A percentile compares a stretch with the other conserved stretches of the same genome.
Conservation (phyloP, 2,888 invertebrate species). For the Lycaena phlaeas region DNA sequence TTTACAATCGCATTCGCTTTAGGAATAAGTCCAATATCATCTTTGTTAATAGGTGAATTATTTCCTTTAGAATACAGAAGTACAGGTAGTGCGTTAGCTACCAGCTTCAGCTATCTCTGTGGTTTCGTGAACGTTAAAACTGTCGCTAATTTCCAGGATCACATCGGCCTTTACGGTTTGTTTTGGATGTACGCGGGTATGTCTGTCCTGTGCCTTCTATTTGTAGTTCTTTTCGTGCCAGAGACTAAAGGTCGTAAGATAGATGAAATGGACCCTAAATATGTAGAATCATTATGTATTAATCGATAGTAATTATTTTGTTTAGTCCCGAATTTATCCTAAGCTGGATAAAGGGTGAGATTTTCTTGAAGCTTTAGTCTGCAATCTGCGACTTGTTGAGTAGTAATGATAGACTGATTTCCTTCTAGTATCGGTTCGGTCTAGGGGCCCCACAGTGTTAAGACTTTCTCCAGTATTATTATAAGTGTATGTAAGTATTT, state of each 20-base stretch:
- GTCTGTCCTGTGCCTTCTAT: slow-evolving; percentile 84
- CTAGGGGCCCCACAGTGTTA: background rate
- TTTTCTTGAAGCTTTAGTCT: no score
- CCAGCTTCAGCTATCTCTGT: slow-evolving; percentile 88
- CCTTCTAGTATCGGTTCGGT: slow-evolving; percentile 15
- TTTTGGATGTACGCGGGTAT: slow-evolving; percentile 91
- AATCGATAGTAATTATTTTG: slow-evolving; percentile 52
- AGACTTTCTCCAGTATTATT: slow-evolving; percentile 27
- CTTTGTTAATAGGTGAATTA: slow-evolving; percentile 79
- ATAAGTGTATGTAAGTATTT: slow-evolving; percentile 17
- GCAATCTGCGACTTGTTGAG: no score
- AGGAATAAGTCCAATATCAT: slow-evolving; percentile 83
- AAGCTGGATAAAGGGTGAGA: background rate
- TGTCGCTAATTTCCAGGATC: slow-evolving; percentile 83
- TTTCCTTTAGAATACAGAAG: slow-evolving; percentile 82
- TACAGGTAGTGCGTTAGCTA: slow-evolving; percentile 79
- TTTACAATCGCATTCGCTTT: slow-evolving; percentile 88
- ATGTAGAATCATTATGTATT: slow-evolving; percentile 70
- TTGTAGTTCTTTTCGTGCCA: slow-evolving; percentile 88
- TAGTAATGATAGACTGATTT: slow-evolving; percentile 22
- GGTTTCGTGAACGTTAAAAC: slow-evolving; percentile 89
- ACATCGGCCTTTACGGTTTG: slow-evolving; percentile 83
- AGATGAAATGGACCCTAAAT: slow-evolving; percentile 87
- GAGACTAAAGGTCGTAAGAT: slow-evolving; percentile 93
- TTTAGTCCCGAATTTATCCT: no score